These are phyloP conservation scores for Pomatorhinus ruficollis DNA, from an alignment of 2,113 vertebrate species.

Conservation along the genomic window DNA sequence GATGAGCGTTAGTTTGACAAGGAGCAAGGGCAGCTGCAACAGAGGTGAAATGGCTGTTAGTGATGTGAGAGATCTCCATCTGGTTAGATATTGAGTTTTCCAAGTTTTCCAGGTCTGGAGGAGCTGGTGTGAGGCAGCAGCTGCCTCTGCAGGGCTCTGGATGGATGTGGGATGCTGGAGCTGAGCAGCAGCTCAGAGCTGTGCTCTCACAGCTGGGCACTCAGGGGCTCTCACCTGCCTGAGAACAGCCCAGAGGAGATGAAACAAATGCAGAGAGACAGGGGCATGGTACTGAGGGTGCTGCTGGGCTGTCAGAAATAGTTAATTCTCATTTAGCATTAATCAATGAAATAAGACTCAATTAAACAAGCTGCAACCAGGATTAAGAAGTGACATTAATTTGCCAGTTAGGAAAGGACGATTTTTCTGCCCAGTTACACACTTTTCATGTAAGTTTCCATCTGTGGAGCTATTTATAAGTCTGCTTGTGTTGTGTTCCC, in stretches of 20 bases:
- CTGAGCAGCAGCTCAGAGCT: neutral
- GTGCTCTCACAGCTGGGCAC: neutral
- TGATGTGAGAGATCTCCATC: neutral
- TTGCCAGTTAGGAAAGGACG: neutral
- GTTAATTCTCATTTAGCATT: neutral
- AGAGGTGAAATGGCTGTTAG: neutral
- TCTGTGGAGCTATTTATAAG: neutral
- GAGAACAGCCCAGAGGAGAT: neutral
- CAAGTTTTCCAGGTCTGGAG: neutral
- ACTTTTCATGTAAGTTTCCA: neutral
- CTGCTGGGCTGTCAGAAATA: neutral
- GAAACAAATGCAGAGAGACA: neutral
- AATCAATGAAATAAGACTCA: neutral
- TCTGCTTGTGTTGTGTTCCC: neutral
- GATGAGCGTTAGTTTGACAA: neutral
- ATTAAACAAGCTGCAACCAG: neutral
- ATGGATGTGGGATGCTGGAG: neutral
- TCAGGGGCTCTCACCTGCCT: neutral
- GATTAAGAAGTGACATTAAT: neutral
- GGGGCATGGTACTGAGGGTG: neutral
- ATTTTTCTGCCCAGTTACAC: neutral
- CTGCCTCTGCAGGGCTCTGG: neutral
- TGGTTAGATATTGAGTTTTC: neutral
- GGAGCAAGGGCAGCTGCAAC: neutral
- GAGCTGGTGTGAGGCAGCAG: neutral